Conservation (phyloP, 1,140 invertebrate genomes). For the Lepidotrigona ventralis region DNA sequence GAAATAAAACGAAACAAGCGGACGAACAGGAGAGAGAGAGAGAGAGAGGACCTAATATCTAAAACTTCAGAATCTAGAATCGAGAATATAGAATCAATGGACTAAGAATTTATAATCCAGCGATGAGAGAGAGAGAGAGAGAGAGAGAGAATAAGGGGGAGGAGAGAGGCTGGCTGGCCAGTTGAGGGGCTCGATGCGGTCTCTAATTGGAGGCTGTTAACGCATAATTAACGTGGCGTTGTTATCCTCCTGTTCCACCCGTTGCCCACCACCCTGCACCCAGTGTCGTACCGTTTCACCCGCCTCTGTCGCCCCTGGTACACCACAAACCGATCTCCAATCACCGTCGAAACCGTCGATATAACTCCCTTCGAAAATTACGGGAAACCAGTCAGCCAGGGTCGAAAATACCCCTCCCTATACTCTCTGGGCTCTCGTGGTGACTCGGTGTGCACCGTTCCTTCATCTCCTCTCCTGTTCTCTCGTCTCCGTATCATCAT, state of each 20-base stretch:
- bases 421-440: not conserved
- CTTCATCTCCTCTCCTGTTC: not conserved
- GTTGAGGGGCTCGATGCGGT: conserved; percentile 57
- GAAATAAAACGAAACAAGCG: conserved; percentile 43
- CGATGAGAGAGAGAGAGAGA: not conserved
- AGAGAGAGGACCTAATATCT: not conserved
- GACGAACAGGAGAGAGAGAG: not conserved
- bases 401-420: conserved; percentile 41
- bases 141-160: not conserved
- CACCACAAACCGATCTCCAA: conserved; percentile 53
- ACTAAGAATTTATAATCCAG: too few species aligned
- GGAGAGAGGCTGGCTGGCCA: not conserved
- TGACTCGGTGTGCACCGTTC: not conserved
- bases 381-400: conserved; percentile 57
- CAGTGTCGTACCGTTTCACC: conserved; percentile 25
- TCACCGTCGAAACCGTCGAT: conserved; percentile 59
- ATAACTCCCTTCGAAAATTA: conserved; percentile 62
- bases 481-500: not conserved
- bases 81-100: too few species aligned
- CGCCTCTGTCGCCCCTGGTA: conserved; percentile 35
- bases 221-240: conserved; percentile 70
- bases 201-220: conserved; percentile 70
- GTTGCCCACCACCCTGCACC: conserved; percentile 28
- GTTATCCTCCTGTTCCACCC: conserved; percentile 64
- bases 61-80: too few species aligned